phyloP scores from a whole-genome alignment of 2,888 invertebrate species.

The Cordilura impudica region DNA sequence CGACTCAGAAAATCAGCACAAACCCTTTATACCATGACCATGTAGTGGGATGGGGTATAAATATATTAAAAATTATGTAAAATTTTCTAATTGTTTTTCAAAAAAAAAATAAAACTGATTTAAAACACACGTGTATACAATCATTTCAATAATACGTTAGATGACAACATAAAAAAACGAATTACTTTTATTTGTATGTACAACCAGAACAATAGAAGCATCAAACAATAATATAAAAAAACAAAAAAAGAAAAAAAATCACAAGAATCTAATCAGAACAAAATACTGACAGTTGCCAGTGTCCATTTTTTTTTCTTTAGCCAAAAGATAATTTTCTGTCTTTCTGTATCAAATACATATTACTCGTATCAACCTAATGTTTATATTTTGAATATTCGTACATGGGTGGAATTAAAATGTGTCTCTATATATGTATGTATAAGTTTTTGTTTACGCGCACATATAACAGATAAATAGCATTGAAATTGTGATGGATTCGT shows the following conservation, averaged over 20 bases:
- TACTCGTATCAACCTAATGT: not conserved
- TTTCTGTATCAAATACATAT: not conserved
- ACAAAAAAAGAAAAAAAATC: not conserved
- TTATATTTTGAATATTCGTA: not conserved
- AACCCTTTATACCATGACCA: no score
- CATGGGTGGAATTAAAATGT: not conserved
- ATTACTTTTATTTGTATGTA: no score
- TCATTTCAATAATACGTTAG: no score
- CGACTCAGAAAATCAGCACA: no score
- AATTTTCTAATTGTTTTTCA: no score
- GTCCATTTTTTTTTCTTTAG: not conserved
- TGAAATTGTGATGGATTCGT: slow-evolving; percentile 51
- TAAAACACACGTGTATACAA: no score
- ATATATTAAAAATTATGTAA: no score
- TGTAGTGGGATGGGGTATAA: no score
- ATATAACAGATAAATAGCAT: slow-evolving; percentile 24
- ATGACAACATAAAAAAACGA: no score
- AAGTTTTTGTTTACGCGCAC: not conserved
- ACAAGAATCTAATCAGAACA: not conserved
- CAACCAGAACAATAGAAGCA: not conserved
- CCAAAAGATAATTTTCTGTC: not conserved
- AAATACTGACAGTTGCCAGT: not conserved
- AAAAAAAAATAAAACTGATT: no score
- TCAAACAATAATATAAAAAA: not conserved
- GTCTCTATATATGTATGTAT: not conserved